Conservation (phyloP, 2,797 vertebrate species). For the Sebastiscus tertius region DNA sequence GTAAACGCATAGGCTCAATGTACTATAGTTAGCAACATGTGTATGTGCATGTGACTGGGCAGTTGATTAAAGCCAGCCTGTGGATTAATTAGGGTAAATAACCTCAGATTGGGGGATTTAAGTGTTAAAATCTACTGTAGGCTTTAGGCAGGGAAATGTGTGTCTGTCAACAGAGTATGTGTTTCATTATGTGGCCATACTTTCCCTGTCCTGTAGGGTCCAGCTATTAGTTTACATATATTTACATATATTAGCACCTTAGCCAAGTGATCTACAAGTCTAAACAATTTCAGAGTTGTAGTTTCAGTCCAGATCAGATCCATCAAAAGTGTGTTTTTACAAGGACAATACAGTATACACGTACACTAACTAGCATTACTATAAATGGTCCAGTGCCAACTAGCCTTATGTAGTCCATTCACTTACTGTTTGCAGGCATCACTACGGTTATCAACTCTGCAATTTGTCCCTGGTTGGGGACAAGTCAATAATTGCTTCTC, state of each 20-base stretch:
- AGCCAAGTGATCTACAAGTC: background rate
- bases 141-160: constrained; percentile 38
- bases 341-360: background rate
- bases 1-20: background rate
- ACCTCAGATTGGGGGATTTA: constrained; percentile 75
- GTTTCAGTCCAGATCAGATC: background rate
- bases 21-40: background rate
- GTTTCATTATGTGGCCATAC: background rate
- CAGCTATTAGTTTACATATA: background rate
- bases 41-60: background rate
- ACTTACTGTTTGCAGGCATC: background rate
- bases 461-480: constrained; percentile 3
- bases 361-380: background rate
- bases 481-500: constrained; percentile 15
- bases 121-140: constrained; percentile 55
- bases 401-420: background rate
- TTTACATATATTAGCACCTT: background rate
- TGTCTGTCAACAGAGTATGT: background rate
- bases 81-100: constrained; percentile 74
- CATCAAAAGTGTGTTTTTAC: background rate
- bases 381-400: background rate
- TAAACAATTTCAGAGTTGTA: background rate
- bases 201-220: background rate
- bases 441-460: background rate
- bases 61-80: constrained; percentile 63